A percentile compares a stretch with the other conserved stretches of the same genome.
Evolutionary conservation across 2,113 vertebrate species (phyloP).

Genomic region (Pica pica): DNA sequence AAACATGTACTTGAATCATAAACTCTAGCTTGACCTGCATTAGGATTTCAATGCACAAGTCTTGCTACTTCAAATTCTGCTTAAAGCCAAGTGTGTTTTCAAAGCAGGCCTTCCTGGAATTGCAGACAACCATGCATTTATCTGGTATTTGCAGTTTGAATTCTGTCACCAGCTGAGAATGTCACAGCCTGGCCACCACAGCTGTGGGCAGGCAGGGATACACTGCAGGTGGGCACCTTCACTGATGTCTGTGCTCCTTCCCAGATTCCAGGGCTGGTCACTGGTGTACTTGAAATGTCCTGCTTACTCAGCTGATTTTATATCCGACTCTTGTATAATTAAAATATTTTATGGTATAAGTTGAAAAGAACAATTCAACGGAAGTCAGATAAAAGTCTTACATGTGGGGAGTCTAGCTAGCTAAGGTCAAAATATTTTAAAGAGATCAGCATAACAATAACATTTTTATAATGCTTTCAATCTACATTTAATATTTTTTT

Average conservation of each 20-base stretch:
- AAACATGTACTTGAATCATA: background rate
- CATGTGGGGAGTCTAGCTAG: background rate
- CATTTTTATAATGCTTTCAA: background rate
- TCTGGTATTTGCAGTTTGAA: background rate
- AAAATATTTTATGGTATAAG: background rate
- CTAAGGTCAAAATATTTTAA: background rate
- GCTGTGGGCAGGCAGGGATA: background rate
- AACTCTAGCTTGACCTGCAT: background rate
- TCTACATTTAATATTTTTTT: background rate
- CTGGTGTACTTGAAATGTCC: background rate
- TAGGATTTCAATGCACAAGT: background rate
- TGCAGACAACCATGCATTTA: background rate
- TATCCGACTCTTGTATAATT: background rate
- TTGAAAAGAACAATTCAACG: background rate
- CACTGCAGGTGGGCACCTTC: background rate
- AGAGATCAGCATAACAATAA: background rate
- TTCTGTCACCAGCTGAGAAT: background rate
- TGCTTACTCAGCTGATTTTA: background rate
- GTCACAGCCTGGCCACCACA: background rate
- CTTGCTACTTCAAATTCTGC: background rate
- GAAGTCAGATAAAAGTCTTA: background rate
- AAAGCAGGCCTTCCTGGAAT: background rate
- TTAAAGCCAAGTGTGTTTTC: background rate
- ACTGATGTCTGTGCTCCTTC: background rate
- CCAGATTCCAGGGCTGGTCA: background rate